Evolutionary conservation across 2,888 invertebrate genomes (phyloP), one percentile per base, ranked within the genome.

Genomic region (Busseola fusca): DNA sequence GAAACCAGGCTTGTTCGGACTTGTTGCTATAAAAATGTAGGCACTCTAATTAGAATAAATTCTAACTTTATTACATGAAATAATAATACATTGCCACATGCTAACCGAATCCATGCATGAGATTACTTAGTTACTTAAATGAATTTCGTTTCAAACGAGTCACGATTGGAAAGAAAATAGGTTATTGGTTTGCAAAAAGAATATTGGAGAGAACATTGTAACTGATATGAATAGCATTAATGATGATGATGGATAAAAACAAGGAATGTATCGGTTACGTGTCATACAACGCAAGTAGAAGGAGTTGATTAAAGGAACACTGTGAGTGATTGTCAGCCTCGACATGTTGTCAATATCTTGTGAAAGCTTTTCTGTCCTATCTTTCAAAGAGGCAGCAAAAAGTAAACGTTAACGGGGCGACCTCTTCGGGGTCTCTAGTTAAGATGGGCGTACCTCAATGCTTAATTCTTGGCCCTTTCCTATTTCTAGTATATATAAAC

Each of bases 1-100:
- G 83, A 84, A 84, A 84, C 78, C 70, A 56, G 64, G 67, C 80
- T 69, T 27, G 84, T 74, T 81, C 65, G n/a, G 34, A 72, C 66
- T 69, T 70, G 69, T 73, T 69, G 66, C 74, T 67, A 78, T 74
- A 84, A 84, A 83, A 83, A 82, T 63, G 60, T 66, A 74, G 57
- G 50, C 68, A 76, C 63, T 59, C 72, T 75, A 75, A 83, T 84
- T 82, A 77, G 56, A 74, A 78, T 69, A 72, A 81, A 73, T 52
- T 54, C 76, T 80, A 80, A 69, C 50, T 80, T 64, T 66, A 66
- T 59, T 56, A 72, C 68, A 64, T 63, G 77, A 76, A 62, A 77
- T 67, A 62, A 77, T 67, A 64, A 66, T 76, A 76, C 64, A 68
- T 57, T 64, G 65, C 40, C 54, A 69, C 70, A 78, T 81, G 78